Conservation (phyloP, 1,140 invertebrate species). For the Periplaneta americana region DNA sequence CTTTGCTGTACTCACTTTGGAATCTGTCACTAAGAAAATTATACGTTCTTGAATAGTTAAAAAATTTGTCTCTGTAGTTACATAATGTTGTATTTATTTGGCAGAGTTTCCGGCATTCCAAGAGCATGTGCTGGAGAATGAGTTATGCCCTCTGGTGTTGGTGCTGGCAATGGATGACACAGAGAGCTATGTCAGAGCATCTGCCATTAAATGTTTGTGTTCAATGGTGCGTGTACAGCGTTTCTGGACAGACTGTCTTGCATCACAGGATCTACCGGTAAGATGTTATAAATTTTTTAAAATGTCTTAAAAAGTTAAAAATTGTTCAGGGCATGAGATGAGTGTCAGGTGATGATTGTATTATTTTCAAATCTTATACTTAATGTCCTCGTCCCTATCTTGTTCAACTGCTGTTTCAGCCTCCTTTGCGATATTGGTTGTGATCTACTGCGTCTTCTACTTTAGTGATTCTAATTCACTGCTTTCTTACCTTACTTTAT, state of each 20-base stretch:
- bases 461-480: no score
- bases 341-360: not conserved
- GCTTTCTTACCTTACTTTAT: no score
- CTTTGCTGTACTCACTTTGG: no score
- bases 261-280: slow-evolving; percentile 55
- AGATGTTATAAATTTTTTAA: slow-evolving; percentile 23
- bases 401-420: no score
- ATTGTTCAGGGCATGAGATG: no score
- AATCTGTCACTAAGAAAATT: no score
- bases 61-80: no score
- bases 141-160: slow-evolving; percentile 55
- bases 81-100: no score
- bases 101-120: slow-evolving; percentile 73
- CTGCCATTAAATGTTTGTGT: slow-evolving; percentile 61
- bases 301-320: not conserved
- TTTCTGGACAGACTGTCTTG: slow-evolving; percentile 58
- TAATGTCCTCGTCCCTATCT: not conserved
- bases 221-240: slow-evolving; percentile 54
- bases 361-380: not conserved
- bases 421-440: no score
- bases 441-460: no score
- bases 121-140: slow-evolving; percentile 56
- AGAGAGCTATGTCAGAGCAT: slow-evolving; percentile 66
- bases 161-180: slow-evolving; percentile 57
- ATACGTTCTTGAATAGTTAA: no score